Base-by-base conservation (phyloP, 2,888 invertebrate species). In the Nemotelus nigrinus region DNA sequence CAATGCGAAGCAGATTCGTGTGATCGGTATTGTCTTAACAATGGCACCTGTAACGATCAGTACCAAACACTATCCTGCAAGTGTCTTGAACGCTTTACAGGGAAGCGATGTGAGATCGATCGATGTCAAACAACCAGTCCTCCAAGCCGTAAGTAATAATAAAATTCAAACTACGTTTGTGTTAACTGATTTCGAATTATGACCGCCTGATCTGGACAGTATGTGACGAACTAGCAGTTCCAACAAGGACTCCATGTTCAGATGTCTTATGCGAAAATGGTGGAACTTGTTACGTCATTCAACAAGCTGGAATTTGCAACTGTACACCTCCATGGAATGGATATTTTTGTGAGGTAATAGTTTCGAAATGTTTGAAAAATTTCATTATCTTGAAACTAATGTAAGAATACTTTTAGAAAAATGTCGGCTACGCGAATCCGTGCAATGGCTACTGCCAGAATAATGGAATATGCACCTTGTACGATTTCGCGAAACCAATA, bases 371-470 rank as follows among this genome's bases (percentile, higher is more conserved):
- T 45, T 63, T 5, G 47, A 2, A 44, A 76, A 78, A 50, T 39
- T 8, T 50, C 53, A 65, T 64, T n/a, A 25, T 57, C 44, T 48
- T 47, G 44, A 50, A 72, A 57, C 39, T 44, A 67, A 78, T 72
- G 78, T 76, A 81, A 81, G 25, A 63, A 10, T 67, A 25, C 67
- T 81, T 83, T 6, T 77, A 87, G 83, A 83, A 85, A 79, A 90
- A 90, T 83, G 88, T 92, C 78, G 90, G 90, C 0, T 89, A 90
- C 81, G 90, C 90, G 82, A 91, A 91, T 87, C 90, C 91, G 0
- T 93, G 93, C 85, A 84, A 85, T 7, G 86, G 87, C 55, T 87
- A 87, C 78, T 92, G 92, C 82, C 84, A 87, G 80, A 90, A 92
- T 81, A 88, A 87, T 68, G 92, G 90, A 0, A 86, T 90, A 77